Conservation (phyloP, 2,888 invertebrate genomes). For the Xestoiulus laeticollis region DNA sequence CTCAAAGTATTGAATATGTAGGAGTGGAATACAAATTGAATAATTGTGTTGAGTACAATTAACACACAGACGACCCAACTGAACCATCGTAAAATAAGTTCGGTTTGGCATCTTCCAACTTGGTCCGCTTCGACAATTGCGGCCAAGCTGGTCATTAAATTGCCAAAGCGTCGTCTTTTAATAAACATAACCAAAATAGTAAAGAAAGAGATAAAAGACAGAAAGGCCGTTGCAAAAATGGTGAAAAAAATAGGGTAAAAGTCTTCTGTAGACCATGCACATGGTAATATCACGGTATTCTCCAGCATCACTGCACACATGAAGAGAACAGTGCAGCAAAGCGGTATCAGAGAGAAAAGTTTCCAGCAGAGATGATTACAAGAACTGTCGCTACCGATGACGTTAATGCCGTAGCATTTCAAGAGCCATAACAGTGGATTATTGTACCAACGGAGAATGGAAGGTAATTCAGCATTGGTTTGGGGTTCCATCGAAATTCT, state of each 20-base stretch:
- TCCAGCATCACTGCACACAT: not conserved
- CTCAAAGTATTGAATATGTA: not conserved
- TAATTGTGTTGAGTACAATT: not conserved
- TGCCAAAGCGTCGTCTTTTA: not conserved
- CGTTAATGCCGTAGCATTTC: not conserved
- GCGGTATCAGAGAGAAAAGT: not conserved
- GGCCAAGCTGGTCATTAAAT: not conserved
- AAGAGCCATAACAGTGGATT: not conserved
- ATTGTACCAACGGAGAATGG: not conserved
- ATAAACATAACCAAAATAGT: not conserved
- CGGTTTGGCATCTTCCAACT: not conserved
- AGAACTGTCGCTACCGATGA: not conserved
- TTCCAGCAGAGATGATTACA: not conserved
- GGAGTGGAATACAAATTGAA: constrained; percentile 14
- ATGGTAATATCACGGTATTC: not conserved
- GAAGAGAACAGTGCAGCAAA: not conserved
- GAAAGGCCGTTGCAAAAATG: not conserved
- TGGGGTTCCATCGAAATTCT: not conserved
- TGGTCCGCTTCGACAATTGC: not conserved
- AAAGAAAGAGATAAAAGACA: not conserved
- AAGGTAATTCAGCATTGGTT: too few species aligned
- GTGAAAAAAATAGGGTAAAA: not conserved
- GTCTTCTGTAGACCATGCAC: not conserved
- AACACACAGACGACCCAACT: not conserved
- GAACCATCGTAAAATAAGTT: not conserved